Base-by-base conservation (phyloP, 37 sponge, comb jelly and placozoan genomes). In the Ephydatia muelleri region DNA sequence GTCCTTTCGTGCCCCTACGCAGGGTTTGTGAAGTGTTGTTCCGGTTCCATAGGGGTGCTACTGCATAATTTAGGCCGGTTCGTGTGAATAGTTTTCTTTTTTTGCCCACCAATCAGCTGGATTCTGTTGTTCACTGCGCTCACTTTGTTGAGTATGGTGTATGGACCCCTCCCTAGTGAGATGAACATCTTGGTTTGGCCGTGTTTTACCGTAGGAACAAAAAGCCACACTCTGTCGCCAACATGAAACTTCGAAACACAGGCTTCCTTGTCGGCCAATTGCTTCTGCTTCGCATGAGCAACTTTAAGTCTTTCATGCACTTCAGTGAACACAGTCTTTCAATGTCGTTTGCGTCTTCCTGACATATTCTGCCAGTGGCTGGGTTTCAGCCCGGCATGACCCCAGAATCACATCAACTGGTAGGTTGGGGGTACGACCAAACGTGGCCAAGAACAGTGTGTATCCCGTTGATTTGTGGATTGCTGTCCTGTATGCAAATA, bases 181-280 rank as follows among this genome's bases (percentile, higher is more conserved):
- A 57, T 34, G 65, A 86, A 57, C 35, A 79, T 86, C 73, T 72
- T 86, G 29, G 77, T 86, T 32, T 73, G 29, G 28, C 80, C 86
- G 38, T 13, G 33, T 78, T 86, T 86, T 19, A 86, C 86, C 48
- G 80, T 73, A 40, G 73, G 86, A 32, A 35, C 48, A 49, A 77
- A 86, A 64, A 79, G 72, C 86, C 79, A 86, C 31, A 86, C 80
- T 70, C 72, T 72, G 33, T 79, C 65, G 12, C 86, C 86, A 76
- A 83, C 76, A 32, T 22, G 25, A 65, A 83, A 75, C n/a, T 2
- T 65, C 25, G 12, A 8, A 33, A 75, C 84, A 28, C 49, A 35
- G 22, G 26, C 75, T n/a, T 39, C 34, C 66, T 75, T 47, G 67
- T 83, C 84, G 75, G 57, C 16, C 11, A 26, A 3, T 47, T 47